Percentiles rank a stretch among this genome's conserved stretches.
Evolutionary conservation across 2,797 vertebrate species (phyloP).

Genomic region (Gobio occitaniae): DNA sequence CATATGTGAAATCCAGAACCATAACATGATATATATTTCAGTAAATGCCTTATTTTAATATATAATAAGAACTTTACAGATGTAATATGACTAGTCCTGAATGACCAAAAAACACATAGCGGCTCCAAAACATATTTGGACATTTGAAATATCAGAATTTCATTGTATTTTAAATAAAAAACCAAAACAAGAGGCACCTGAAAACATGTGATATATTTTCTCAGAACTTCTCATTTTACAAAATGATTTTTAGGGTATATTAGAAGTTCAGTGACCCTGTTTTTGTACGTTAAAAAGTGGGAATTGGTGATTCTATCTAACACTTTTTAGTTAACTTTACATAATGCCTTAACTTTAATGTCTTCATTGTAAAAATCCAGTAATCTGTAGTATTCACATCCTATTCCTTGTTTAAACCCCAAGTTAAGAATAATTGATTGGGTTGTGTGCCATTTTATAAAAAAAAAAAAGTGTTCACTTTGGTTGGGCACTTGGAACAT

Average conservation of each 20-base stretch:
- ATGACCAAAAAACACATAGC: neutral
- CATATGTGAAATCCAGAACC: neutral
- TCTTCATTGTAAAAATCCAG: no score
- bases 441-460: no score
- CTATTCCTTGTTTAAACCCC: no score
- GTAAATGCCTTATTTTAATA: neutral
- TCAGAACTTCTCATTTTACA: neutral
- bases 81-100: neutral
- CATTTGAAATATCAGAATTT: neutral
- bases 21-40: neutral
- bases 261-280: neutral
- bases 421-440: no score
- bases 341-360: no score
- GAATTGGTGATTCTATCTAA: no score
- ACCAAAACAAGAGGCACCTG: neutral
- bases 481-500: no score
- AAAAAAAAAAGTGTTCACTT: no score
- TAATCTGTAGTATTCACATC: no score
- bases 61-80: neutral
- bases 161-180: neutral
- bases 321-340: no score
- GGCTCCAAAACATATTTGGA: neutral
- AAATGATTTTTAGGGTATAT: neutral
- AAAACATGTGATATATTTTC: neutral
- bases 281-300: neutral